Conservation (phyloP, 2,113 vertebrate species). For the Porphyrio hochstetteri region DNA sequence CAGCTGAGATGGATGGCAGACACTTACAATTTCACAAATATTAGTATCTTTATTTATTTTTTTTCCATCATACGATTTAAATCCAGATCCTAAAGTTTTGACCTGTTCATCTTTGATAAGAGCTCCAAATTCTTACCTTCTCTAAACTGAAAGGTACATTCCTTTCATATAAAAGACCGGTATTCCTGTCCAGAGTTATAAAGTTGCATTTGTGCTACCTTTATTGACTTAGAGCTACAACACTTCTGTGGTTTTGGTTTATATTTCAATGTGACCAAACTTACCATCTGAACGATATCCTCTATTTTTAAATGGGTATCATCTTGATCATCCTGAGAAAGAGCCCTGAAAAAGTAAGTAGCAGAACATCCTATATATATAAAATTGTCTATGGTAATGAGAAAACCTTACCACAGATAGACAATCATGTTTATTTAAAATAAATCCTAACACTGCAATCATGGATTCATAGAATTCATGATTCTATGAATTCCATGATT, state of each 20-base stretch:
- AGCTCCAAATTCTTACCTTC: background rate
- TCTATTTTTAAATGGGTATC: constrained; percentile 92
- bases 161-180: background rate
- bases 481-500: too few species aligned
- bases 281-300: constrained; percentile 92
- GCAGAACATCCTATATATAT: background rate
- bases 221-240: background rate
- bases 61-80: background rate
- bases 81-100: background rate
- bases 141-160: background rate
- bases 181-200: background rate
- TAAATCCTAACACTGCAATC: background rate
- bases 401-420: background rate
- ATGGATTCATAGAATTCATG: too few species aligned
- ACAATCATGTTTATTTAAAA: background rate
- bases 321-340: constrained; percentile 96
- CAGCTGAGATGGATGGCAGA: background rate
- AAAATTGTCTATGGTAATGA: background rate
- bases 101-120: background rate
- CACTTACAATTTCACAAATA: background rate
- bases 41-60: background rate
- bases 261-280: constrained; percentile 47
- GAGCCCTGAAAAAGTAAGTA: constrained; percentile 78
- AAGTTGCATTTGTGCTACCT: background rate
- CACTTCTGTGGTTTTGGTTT: background rate